These are phyloP conservation scores for Onychomys arenicola DNA, from an alignment of 2,797 vertebrate species.

Conservation along the genomic window DNA sequence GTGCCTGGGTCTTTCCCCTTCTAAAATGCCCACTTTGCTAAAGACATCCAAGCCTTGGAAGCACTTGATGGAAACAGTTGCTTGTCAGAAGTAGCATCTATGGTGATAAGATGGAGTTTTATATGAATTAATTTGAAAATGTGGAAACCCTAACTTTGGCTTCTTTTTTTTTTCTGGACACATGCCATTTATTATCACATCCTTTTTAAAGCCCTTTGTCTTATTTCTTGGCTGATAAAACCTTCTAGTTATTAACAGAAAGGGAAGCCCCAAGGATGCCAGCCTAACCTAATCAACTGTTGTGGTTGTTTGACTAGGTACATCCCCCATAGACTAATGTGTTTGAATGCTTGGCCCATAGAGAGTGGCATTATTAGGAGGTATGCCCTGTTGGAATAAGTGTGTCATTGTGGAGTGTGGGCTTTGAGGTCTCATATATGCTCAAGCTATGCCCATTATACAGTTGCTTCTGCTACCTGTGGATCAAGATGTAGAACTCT, in stretches of 20 bases:
- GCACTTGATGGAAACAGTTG: not conserved
- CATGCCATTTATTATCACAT: not conserved
- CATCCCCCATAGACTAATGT: not conserved
- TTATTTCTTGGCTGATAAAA: not conserved
- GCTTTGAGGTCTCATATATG: not conserved
- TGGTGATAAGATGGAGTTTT: not conserved
- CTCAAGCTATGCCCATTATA: not conserved
- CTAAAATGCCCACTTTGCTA: not conserved
- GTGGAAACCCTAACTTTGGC: not conserved
- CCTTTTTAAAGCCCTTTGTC: not conserved
- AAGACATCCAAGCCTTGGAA: not conserved
- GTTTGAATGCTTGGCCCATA: not conserved
- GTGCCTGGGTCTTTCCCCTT: not conserved
- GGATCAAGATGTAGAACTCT: not conserved
- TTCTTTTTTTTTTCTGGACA: not conserved
- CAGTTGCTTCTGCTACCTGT: not conserved
- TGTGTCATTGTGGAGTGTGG: not conserved
- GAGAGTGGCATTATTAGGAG: not conserved
- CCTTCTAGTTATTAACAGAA: not conserved
- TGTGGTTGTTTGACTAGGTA: not conserved
- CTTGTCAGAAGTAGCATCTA: not conserved
- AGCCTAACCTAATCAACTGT: not conserved
- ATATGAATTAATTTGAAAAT: not conserved
- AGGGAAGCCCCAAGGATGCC: not conserved
- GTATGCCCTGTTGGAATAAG: not conserved